Evolutionary conservation across 2,888 invertebrate genomes (phyloP), one percentile per base, ranked within the genome.

Genomic region (Leptinotarsa rubiginosa): DNA sequence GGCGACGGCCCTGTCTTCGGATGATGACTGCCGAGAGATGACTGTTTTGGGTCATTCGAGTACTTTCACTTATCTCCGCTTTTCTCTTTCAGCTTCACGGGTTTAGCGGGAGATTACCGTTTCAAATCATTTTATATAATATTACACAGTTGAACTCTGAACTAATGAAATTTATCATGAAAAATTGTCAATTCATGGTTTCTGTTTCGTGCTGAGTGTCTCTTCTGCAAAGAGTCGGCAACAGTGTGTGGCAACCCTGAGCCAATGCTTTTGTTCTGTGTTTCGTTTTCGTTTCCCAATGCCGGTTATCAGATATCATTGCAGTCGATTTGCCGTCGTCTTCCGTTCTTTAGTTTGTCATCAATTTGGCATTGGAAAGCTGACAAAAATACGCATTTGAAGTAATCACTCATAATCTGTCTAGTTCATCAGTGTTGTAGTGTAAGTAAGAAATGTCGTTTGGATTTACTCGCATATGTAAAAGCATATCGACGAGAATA

Each of bases 261-360:
- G 41, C 41, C 10, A 41, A 41, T 41, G 41, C 41, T 41, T 10
- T 41, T 41, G 41, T 41, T 41, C 68, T 74, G 56, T 69, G 65
- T 70, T 76, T 71, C 70, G 75, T 77, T 70, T 76, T 71, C 70
- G 75, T 77, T 75, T 78, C 73, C 73, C 70, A 72, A 78, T 72
- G 79, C 79, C 79, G 79, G 79, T 76, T 77, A 73, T 56, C 56
- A 41, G 41, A 31, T 41, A 41, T 31, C 7, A 31, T 12, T 41
- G 0, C 41, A 41, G 41, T 41, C 41, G 41, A 41, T 12, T 41
- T 41, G 18, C 56, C 77, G 70, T 75, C 75, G 65, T 41, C 75
- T 59, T 72, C 56, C 68, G 62, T 70, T 72, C 70, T 75, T 75
- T 64, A 70, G 59, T 73, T 75, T 73, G 72, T 79, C 79, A 78